phyloP scores from a whole-genome alignment of 2,113 vertebrate genomes.

The Ploceus nigricollis region DNA sequence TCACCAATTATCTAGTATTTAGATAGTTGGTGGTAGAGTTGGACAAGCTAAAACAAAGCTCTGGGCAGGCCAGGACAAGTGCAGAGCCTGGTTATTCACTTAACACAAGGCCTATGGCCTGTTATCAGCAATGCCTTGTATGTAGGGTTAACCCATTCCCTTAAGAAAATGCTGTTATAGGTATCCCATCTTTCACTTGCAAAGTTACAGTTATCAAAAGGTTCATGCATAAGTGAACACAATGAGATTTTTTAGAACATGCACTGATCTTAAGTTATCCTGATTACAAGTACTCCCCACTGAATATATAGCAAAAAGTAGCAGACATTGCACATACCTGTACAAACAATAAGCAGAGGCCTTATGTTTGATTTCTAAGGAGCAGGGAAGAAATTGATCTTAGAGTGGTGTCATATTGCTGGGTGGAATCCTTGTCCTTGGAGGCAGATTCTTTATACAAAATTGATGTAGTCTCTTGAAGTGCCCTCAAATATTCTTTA shows the following conservation, averaged over 20 bases:
- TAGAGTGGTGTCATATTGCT: background rate
- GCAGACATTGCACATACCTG: background rate
- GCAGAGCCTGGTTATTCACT: background rate
- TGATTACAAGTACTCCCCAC: background rate
- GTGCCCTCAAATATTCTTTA: background rate
- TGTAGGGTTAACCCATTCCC: background rate
- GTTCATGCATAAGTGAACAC: background rate
- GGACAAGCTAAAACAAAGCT: background rate
- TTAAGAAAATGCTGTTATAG: background rate
- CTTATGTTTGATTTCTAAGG: background rate
- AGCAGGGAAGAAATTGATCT: background rate
- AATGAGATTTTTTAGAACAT: background rate
- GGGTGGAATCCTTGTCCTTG: background rate
- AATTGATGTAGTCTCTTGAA: background rate
- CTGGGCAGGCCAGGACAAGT: background rate
- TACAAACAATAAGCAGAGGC: background rate
- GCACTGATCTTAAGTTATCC: background rate
- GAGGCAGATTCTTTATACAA: background rate
- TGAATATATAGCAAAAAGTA: background rate
- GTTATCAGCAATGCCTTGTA: background rate
- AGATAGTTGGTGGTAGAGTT: background rate
- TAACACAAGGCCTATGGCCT: background rate
- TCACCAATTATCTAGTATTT: background rate
- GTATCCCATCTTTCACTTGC: background rate
- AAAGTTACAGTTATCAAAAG: background rate